These are phyloP conservation scores for Caradrina kadenii DNA, from an alignment of 2,888 invertebrate genomes.

Conservation along the genomic window DNA sequence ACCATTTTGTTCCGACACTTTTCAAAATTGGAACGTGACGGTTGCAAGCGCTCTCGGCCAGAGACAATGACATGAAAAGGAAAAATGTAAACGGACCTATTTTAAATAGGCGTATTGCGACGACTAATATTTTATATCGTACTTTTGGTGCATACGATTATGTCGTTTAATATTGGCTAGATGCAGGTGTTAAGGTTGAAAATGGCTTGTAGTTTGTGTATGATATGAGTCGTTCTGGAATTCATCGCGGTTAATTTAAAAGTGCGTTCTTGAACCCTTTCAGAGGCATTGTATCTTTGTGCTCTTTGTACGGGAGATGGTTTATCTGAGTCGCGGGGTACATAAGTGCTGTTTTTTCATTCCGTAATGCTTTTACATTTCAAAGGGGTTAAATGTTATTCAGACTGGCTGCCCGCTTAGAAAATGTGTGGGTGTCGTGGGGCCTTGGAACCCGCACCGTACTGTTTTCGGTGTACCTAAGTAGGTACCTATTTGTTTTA, in stretches of 20 bases:
- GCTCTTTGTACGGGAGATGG: conserved; percentile 90
- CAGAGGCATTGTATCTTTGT: conserved; percentile 91
- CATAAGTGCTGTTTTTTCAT: conserved; percentile 91
- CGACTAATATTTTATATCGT: conserved; percentile 83
- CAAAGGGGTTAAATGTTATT: conserved; percentile 91
- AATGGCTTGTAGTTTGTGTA: conserved; percentile 69
- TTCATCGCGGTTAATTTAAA: conserved; percentile 87
- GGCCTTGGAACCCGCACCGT: conserved; percentile 73
- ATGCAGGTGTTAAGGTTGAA: conserved; percentile 65
- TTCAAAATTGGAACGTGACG: conserved; percentile 91
- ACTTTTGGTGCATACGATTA: conserved; percentile 70
- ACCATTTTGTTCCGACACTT: conserved; percentile 91
- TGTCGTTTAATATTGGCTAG: conserved; percentile 58
- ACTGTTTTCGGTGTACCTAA: conserved; percentile 46
- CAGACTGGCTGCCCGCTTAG: conserved; percentile 87
- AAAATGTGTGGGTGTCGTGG: conserved; percentile 88
- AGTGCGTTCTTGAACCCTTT: conserved; percentile 91
- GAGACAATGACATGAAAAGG: conserved; percentile 91
- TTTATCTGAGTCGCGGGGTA: conserved; percentile 90
- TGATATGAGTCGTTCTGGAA: conserved; percentile 76
- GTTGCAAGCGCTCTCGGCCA: conserved; percentile 89
- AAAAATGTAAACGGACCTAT: conserved; percentile 90
- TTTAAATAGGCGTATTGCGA: conserved; percentile 86
- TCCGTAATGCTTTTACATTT: conserved; percentile 91
- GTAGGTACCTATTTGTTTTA: conserved; percentile 55